Evolutionary conservation across 2,113 vertebrate species (phyloP), one percentile per base, ranked within the genome.

Genomic region (Lycaon pictus): DNA sequence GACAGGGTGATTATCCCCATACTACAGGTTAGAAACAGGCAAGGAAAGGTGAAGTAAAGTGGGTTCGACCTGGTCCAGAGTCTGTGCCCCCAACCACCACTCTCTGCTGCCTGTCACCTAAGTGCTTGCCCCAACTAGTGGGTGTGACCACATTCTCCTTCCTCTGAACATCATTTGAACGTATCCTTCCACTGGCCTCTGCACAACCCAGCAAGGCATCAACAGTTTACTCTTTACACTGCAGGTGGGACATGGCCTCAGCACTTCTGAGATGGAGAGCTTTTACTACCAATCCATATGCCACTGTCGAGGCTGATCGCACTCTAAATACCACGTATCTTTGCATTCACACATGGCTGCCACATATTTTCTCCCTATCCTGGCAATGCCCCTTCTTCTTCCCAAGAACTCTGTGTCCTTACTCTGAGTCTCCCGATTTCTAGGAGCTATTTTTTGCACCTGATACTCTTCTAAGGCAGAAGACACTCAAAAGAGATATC

Each of bases 381-480:
- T 74, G 79, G 43, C 11, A 48, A 20, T 17, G 5, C 3, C 4
- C 20, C n/a, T 82, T 55, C 65, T 85, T 95, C 85, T 72, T 88
- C n/a, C 20, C 7, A 23, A 72, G 37, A 11, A n/a, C 72, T 62
- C 53, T 72, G 2, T 35, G 22, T 22, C 77, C 32, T 82, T 35
- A 43, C 29, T 35, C 65, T 60, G 48, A 94, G 48, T 19, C 86
- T 93, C 53, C 29, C 43, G 65, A 65, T 84, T 48, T 35, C 56
- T 71, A 16, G 76, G 77, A 72, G 37, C 35, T 82, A 58, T 17
- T 80, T 80, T 43, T 43, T 82, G 35, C 10, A 76, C 10, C 3
- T 85, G 48, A 82, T 74, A 76, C 22, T 62, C 20, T 96, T 85
- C 48, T 77, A 72, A 93, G 88, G 55, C 27, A 89, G 35, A 84